Conservation (phyloP, 2,888 invertebrate genomes). For the Thera obeliscata region DNA sequence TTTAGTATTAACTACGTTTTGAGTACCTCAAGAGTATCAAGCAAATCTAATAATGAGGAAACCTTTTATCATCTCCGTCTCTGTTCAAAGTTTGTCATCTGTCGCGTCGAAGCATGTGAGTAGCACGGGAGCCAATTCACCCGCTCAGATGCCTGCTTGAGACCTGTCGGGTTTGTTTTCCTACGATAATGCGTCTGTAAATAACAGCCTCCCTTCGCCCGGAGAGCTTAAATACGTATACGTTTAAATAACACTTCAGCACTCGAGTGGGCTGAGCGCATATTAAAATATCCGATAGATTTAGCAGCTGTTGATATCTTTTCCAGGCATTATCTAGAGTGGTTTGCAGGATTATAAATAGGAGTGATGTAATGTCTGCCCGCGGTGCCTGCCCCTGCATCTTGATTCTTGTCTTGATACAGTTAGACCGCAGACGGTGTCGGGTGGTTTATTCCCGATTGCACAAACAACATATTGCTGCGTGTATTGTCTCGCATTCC, state of each 20-base stretch:
- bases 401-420: slow-evolving; percentile 34
- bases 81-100: slow-evolving; percentile 62
- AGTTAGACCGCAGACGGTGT: slow-evolving; percentile 63
- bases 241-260: slow-evolving; percentile 69
- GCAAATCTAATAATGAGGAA: slow-evolving; percentile 33
- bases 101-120: slow-evolving; percentile 50
- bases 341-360: slow-evolving; percentile 49
- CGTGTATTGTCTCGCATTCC: slow-evolving; percentile 53
- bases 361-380: slow-evolving; percentile 48
- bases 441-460: slow-evolving; percentile 59
- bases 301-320: slow-evolving; percentile 52
- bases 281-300: slow-evolving; percentile 44
- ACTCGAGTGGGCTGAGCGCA: slow-evolving; percentile 52
- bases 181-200: slow-evolving; percentile 72
- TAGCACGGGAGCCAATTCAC: slow-evolving; percentile 34
- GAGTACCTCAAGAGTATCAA: slow-evolving; percentile 1
- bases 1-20: slow-evolving; percentile 17
- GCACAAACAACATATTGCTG: slow-evolving; percentile 58
- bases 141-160: slow-evolving; percentile 48
- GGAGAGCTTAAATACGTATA: slow-evolving; percentile 63
- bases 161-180: slow-evolving; percentile 70
- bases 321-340: slow-evolving; percentile 54
- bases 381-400: slow-evolving; percentile 25
- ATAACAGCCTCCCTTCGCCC: slow-evolving; percentile 61
- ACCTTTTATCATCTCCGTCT: slow-evolving; percentile 56